These are phyloP conservation scores for Triplophysa dalaica DNA, from an alignment of 2,113 vertebrate species.

Conservation along the genomic window DNA sequence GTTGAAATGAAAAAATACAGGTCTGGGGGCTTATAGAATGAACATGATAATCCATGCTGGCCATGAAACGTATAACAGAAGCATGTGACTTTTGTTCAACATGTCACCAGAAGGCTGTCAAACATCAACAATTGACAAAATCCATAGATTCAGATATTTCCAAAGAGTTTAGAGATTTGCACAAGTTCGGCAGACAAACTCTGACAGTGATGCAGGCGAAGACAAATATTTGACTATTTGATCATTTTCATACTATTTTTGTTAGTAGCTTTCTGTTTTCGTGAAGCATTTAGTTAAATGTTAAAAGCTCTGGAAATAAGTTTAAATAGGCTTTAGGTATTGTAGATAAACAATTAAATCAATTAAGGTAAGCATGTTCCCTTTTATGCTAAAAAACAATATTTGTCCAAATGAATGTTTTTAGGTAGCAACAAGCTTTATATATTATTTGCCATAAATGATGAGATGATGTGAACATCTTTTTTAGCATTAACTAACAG, in stretches of 20 bases:
- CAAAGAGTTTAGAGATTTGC: background rate
- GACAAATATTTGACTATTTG: background rate
- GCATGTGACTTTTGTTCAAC: background rate
- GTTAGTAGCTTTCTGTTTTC: background rate
- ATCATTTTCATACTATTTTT: background rate
- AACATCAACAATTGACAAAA: background rate
- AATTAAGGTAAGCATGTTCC: background rate
- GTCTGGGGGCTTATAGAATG: conserved; percentile 16
- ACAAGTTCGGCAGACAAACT: background rate
- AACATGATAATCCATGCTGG: background rate
- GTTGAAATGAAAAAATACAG: background rate
- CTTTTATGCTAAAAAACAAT: background rate
- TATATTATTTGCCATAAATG: background rate
- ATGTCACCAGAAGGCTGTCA: background rate
- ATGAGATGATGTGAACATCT: background rate
- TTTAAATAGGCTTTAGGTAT: background rate
- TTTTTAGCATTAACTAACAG: background rate
- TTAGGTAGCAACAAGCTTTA: background rate
- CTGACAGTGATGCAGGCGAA: background rate
- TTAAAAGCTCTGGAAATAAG: background rate
- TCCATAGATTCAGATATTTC: background rate
- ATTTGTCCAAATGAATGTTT: background rate
- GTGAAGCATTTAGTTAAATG: too few species aligned
- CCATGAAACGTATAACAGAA: background rate
- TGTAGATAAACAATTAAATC: background rate